Base-by-base conservation (phyloP, 1,140 invertebrate species). In the Popillia japonica region DNA sequence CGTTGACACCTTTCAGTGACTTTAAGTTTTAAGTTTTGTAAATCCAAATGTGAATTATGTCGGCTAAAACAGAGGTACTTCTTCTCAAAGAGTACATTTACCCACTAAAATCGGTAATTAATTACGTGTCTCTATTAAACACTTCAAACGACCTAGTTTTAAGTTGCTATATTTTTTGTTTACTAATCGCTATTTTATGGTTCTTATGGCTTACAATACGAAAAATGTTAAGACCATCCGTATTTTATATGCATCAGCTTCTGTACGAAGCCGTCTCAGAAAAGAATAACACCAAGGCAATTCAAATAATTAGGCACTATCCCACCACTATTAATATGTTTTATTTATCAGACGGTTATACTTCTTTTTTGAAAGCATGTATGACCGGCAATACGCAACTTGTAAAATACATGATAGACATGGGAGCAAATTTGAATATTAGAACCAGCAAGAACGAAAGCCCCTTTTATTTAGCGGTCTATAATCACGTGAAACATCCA, bases 361-460 rank as follows among this genome's bases (percentile, higher is more conserved):
- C 61, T 9, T 20, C 61, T 10, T 84, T 84, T 79, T 80, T 83
- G 80, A 78, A 78, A 22, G 84, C 83, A 9, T 84, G 84, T 79
- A 79, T 78, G 22, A 78, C 81, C 55, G 83, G 78, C n/a, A 83
- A 83, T 40, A 84, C 83, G 6, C 80, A 81, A 75, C 41, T 85
- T 23, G 84, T 85, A 0, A 84, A 80, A 74, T 77, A 78, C 44
- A 85, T 85, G 84, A 68, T 85, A 41, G n/a, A 55, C 40, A 78
- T 72, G 82, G 83, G 84, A 40, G 84, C 84, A 7, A 78, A 85
- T 72, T 27, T 84, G 6, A 75, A 75, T n/a, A n/a, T 79, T 4
- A 82, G 81, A 75, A 82, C 85, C 2, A 61, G 40, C 42, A 78
- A 78, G 11, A 72, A 81, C 6, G 85, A 86, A 77, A 81, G 77